Percentiles rank a stretch among this genome's conserved stretches.
Evolutionary conservation across 2,797 vertebrate genomes (phyloP).

Genomic region (Saxicola maurus): DNA sequence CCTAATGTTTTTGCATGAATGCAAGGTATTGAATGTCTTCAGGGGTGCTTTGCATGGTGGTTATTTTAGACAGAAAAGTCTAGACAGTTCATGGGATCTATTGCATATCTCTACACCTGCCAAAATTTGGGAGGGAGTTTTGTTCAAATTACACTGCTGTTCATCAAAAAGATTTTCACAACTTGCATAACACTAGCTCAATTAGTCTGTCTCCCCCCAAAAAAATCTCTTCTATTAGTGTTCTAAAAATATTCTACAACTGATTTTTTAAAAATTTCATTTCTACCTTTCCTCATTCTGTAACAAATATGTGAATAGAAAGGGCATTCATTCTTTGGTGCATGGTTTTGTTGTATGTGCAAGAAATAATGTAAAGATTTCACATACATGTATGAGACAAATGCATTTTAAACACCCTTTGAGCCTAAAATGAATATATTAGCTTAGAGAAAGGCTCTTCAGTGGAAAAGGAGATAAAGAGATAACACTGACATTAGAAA

Average conservation of each 20-base stretch:
- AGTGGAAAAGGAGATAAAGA: not conserved
- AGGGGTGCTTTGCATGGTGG: not conserved
- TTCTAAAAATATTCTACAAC: not conserved
- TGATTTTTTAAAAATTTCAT: not conserved
- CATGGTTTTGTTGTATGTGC: not conserved
- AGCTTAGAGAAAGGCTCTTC: not conserved
- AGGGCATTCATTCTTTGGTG: not conserved
- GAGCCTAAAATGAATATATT: not conserved
- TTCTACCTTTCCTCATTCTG: not conserved
- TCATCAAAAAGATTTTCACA: not conserved
- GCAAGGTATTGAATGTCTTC: slow-evolving; percentile 5
- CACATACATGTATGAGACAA: not conserved
- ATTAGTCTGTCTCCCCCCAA: not conserved
- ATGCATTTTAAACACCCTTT: not conserved
- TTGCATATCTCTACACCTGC: not conserved
- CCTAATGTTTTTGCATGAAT: not conserved
- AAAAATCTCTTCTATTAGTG: not conserved
- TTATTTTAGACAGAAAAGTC: slow-evolving; percentile 42
- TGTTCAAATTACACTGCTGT: not conserved
- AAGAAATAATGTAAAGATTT: not conserved
- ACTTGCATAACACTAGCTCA: accelerated
- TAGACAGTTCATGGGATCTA: not conserved
- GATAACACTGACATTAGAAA: too few relatives aligned
- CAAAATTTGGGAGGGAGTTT: not conserved
- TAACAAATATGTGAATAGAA: not conserved